Evolutionary conservation across 2,888 invertebrate genomes (phyloP).

Genomic region (Cephus pulcher): DNA sequence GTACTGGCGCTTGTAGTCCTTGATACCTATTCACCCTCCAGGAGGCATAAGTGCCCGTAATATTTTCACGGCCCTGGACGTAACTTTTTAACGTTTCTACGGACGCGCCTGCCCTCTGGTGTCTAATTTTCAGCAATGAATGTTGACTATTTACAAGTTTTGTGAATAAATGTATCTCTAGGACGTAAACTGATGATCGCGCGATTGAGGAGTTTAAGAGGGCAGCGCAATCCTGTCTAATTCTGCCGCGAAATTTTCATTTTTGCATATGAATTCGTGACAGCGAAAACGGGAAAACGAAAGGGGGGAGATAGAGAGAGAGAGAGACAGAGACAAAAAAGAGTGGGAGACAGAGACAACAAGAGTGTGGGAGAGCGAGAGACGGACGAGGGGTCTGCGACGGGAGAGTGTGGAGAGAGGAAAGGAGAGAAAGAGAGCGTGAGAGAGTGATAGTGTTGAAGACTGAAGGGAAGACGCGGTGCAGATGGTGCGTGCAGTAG

Average conservation of each 20-base stretch:
- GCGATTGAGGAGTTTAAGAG: slow-evolving; percentile 4
- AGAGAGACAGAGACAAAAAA: not conserved
- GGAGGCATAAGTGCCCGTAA: slow-evolving; percentile 2
- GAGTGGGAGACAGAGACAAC: too few species aligned
- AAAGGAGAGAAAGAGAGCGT: slow-evolving; percentile 1
- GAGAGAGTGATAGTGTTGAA: too few species aligned
- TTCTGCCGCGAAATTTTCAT: not conserved
- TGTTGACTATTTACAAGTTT: slow-evolving; percentile 57
- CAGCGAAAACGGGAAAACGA: too few species aligned
- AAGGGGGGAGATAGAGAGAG: not conserved
- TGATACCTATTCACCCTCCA: too few species aligned
- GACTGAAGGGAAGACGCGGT: too few species aligned
- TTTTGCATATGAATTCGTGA: too few species aligned
- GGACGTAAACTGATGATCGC: slow-evolving; percentile 34
- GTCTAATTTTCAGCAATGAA: slow-evolving; percentile 58
- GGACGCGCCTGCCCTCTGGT: slow-evolving; percentile 57
- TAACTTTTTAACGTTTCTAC: slow-evolving; percentile 49
- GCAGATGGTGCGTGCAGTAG: not conserved
- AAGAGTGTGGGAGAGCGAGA: too few species aligned
- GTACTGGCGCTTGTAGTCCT: too few species aligned
- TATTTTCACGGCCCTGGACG: slow-evolving; percentile 50
- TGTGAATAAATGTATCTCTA: slow-evolving; percentile 35
- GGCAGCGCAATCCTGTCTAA: too few species aligned
- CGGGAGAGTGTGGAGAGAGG: not conserved
- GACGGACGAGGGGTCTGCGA: too few species aligned